Conservation (phyloP, 2,113 vertebrate genomes). For the Capreolus pygargus region DNA sequence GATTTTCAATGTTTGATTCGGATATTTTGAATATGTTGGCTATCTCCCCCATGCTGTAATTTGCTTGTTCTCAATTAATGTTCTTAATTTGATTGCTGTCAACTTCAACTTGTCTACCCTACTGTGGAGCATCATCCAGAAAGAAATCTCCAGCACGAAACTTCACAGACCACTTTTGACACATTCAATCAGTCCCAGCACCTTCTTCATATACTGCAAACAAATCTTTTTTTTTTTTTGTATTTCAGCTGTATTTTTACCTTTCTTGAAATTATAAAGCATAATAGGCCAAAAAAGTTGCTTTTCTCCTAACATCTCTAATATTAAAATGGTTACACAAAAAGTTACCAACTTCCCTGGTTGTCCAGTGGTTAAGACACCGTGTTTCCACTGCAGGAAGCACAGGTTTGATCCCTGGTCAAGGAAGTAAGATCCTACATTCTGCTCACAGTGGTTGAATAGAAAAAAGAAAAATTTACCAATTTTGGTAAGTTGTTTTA, state of each 20-base stretch:
- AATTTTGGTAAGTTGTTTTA: background rate
- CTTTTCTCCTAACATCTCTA: background rate
- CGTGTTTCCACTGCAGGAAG: background rate
- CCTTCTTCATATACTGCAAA: background rate
- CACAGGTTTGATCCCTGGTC: background rate
- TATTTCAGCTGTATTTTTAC: background rate
- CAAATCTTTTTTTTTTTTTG: background rate
- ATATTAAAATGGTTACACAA: background rate
- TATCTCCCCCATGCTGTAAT: background rate
- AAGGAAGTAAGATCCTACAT: background rate
- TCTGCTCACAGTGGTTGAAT: background rate
- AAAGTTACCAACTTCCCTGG: background rate
- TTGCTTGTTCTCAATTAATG: background rate
- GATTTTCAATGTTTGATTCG: background rate
- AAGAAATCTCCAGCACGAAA: background rate
- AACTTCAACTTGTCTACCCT: background rate
- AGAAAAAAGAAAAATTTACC: background rate
- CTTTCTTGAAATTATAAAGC: background rate
- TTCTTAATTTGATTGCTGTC: background rate
- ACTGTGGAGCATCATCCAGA: background rate
- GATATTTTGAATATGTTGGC: background rate
- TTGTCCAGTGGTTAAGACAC: background rate
- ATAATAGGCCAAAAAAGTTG: background rate
- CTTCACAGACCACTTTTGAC: background rate
- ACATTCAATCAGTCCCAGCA: background rate